Evolutionary conservation across 2,113 vertebrate species (phyloP), one percentile per base, ranked within the genome.

Genomic region (Plecturocebus donacophilus): DNA sequence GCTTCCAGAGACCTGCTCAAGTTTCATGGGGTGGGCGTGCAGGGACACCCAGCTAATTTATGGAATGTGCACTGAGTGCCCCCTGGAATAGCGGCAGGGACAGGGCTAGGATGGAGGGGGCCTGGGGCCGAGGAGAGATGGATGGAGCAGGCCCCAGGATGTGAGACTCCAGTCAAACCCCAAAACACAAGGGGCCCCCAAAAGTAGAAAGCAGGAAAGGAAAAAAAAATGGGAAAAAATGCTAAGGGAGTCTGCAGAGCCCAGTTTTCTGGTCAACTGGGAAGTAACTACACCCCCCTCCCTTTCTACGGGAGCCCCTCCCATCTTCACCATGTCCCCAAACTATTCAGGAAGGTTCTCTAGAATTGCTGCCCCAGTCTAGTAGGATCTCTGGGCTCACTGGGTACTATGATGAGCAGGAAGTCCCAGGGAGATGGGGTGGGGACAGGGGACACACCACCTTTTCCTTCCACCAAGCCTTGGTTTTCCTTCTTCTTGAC

Each of bases 1-100:
- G 97, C 95, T 98, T 98, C 96, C 96, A 98, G 98, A 98, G 97
- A 98, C 98, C 98, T 98, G 98, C 97, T 98, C 96, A 73, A 97
- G 96, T 98, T 97, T 96, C 58, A 97, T 75, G 80, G 93, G 90
- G 42, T 21, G 38, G 90, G 73, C 9, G 4, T 30, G 27, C 61
- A 64, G 32, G 52, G n/a, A 23, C 87, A 87, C 56, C 52, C 49
- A 85, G 96, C 84, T 70, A 77, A 93, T 79, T 91, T 95, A 95
- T 90, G 98, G 98, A 98, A 98, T 98, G 98, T 98, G 97, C 92
- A 96, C 95, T 85, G 66, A 73, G 76, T 82, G 54, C 79, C 90
- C 84, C 96, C 93, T 70, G 94, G 92, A 80, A 85, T 42, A 47
- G 76, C 96, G 84, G 90, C 84, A 68, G n/a, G 84, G 61, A 58